phyloP scores from a whole-genome alignment of 2,797 vertebrate species.

The Microhierax caerulescens region DNA sequence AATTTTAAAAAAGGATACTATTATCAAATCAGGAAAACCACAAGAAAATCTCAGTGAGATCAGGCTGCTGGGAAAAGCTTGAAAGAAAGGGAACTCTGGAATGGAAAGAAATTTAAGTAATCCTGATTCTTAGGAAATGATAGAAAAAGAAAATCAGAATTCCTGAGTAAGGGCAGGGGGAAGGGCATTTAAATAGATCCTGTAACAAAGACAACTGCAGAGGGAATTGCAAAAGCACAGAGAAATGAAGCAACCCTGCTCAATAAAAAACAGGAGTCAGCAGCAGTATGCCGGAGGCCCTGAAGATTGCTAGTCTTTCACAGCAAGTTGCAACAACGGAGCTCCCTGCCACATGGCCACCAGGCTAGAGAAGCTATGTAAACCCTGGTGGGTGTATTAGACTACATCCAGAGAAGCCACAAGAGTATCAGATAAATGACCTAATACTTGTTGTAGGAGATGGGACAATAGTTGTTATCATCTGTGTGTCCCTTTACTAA shows the following conservation, averaged over 20 bases:
- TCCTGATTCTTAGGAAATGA: not conserved
- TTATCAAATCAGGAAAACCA: not conserved
- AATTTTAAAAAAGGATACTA: not conserved
- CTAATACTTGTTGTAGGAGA: not conserved
- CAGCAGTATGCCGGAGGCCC: not conserved
- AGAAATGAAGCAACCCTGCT: not conserved
- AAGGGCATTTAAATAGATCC: not conserved
- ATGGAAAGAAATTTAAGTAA: constrained; percentile 7
- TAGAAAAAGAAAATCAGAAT: not conserved
- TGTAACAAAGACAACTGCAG: not conserved
- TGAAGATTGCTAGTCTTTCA: not conserved
- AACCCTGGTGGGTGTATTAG: not conserved
- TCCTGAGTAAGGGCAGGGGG: not conserved
- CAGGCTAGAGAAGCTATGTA: not conserved
- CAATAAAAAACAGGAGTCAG: not conserved
- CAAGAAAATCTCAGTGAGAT: not conserved
- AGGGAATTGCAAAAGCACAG: constrained; percentile 32
- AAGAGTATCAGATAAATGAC: not conserved
- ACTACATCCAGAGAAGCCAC: not conserved
- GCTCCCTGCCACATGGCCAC: not conserved
- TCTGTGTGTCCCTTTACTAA: not conserved
- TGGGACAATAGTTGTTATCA: not conserved
- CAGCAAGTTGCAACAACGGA: not conserved
- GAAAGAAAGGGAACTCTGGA: not conserved
- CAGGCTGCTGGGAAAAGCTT: not conserved